Percentiles rank a stretch among this genome's conserved stretches.
Evolutionary conservation across 1,140 invertebrate species (phyloP).

Genomic region (Phymorhynchus buccinoides): DNA sequence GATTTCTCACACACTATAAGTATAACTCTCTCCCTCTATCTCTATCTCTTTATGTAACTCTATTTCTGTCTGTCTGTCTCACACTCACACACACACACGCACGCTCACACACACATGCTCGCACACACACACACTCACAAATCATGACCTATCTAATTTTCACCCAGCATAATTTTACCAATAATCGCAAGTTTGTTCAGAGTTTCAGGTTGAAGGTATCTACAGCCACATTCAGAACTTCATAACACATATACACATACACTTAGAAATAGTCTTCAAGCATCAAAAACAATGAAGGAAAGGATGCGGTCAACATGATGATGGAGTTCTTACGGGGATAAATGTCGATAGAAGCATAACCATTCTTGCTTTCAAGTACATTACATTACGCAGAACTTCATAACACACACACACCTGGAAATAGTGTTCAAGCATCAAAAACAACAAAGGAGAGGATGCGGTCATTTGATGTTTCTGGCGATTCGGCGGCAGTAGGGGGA

Average conservation of each 20-base stretch:
- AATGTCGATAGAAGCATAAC: too few species aligned
- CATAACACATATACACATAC: neutral
- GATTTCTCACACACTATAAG: too few species aligned
- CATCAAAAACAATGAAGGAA: neutral
- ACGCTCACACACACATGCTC: conserved; percentile 9
- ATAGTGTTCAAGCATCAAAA: neutral
- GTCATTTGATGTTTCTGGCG: conserved; percentile 57
- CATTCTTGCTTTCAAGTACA: neutral
- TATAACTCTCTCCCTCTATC: too few species aligned
- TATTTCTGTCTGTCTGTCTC: neutral
- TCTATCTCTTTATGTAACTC: neutral
- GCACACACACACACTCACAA: neutral
- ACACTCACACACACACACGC: conserved; percentile 15
- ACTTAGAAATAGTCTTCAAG: neutral
- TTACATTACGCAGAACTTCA: neutral
- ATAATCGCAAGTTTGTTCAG: too few species aligned
- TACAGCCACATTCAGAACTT: neutral
- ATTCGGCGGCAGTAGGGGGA: conserved; percentile 73
- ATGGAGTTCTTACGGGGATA: neutral
- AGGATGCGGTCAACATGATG: neutral
- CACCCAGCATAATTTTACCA: too few species aligned
- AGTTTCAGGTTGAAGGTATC: neutral
- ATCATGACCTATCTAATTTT: too few species aligned
- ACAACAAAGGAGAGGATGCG: too few species aligned
- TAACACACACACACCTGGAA: too few species aligned